phyloP scores from a whole-genome alignment of 2,888 invertebrate species.

The Margaritifera margaritifera region DNA sequence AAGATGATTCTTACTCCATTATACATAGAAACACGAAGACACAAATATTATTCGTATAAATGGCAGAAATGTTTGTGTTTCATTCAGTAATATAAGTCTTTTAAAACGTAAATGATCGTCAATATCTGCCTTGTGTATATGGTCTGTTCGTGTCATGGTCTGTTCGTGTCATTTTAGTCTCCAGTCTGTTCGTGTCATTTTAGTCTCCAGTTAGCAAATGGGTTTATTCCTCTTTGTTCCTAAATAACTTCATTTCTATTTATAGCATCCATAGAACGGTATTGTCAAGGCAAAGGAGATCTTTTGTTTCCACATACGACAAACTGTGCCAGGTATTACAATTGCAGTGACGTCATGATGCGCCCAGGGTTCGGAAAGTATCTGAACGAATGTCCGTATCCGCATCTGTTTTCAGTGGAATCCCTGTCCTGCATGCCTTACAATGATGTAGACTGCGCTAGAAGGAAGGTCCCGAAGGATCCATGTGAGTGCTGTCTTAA shows the following conservation, averaged over 20 bases:
- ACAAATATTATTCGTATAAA: too few species aligned
- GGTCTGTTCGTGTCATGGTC: too few species aligned
- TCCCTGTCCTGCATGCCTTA: conserved; percentile 43
- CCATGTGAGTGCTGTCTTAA: conserved; percentile 49
- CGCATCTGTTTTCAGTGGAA: conserved; percentile 50
- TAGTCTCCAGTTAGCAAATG: too few species aligned
- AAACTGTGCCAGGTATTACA: conserved; percentile 57
- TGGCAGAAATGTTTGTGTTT: too few species aligned
- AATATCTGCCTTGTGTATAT: too few species aligned
- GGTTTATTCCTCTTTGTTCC: too few species aligned
- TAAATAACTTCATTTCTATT: background rate
- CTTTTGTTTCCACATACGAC: conserved; percentile 53
- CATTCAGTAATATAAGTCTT: too few species aligned
- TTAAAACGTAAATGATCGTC: too few species aligned
- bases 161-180: too few species aligned
- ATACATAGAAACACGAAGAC: too few species aligned
- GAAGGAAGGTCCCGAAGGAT: conserved; percentile 50
- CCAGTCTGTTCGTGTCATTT: too few species aligned
- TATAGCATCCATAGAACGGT: conserved; percentile 49
- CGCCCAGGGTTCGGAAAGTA: conserved; percentile 39
- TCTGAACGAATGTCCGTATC: conserved; percentile 50
- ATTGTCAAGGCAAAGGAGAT: conserved; percentile 40
- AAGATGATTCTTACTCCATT: too few species aligned
- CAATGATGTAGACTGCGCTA: conserved; percentile 45
- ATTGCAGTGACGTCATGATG: conserved; percentile 41